phyloP scores from a whole-genome alignment of 2,888 invertebrate species.

The Rhorus exstirpatorius region DNA sequence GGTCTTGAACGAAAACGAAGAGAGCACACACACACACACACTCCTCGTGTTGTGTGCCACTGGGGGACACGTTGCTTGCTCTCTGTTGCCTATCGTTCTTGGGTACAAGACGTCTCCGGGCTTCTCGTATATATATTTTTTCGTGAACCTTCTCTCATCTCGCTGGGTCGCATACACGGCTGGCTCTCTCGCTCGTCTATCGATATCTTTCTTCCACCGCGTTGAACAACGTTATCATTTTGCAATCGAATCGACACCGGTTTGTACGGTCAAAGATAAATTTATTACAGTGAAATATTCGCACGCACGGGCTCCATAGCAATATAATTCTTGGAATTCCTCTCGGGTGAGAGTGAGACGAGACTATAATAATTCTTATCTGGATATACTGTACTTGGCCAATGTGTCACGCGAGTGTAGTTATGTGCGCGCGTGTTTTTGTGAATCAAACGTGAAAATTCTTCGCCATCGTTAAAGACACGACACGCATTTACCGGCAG shows the following conservation, averaged over 20 bases:
- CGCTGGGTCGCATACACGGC: not conserved
- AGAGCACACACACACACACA: slow-evolving; percentile 53
- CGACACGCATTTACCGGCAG: not conserved
- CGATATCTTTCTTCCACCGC: not conserved
- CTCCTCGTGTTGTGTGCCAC: slow-evolving; percentile 64
- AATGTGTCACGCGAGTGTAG: not conserved
- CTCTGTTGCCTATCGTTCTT: slow-evolving; percentile 1
- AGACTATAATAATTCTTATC: not conserved
- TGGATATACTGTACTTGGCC: not conserved
- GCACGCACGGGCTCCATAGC: not conserved
- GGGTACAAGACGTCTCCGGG: not conserved
- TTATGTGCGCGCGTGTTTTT: too few species aligned
- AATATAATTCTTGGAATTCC: not conserved
- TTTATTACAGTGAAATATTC: not conserved
- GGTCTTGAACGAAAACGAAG: slow-evolving; percentile 44
- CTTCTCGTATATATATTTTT: not conserved
- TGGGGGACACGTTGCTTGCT: slow-evolving; percentile 60
- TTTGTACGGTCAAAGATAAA: not conserved
- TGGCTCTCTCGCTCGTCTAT: too few species aligned
- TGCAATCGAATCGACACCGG: not conserved
- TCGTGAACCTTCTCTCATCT: not conserved
- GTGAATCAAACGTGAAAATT: not conserved
- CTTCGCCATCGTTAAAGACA: not conserved
- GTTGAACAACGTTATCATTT: not conserved
- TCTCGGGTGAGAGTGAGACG: not conserved